Evolutionary conservation across 2,888 invertebrate genomes (phyloP).

Genomic region (Ormia ochracea): DNA sequence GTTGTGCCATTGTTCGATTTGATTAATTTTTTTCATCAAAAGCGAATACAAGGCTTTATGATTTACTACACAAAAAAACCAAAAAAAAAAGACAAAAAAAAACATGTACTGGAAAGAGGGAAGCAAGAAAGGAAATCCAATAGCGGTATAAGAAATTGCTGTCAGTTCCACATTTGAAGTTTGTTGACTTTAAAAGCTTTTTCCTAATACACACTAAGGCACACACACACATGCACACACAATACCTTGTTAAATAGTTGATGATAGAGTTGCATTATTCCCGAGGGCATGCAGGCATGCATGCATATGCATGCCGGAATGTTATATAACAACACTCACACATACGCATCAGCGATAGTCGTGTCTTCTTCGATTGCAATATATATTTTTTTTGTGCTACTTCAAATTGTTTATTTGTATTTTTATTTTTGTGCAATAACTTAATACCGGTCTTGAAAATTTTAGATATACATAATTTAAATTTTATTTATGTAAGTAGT

Average conservation of each 20-base stretch:
- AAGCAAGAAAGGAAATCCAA: not conserved
- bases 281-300: not conserved
- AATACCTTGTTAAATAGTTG: conserved; percentile 1
- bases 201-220: no score
- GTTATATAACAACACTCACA: not conserved
- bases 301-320: not conserved
- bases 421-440: conserved; percentile 61
- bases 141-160: not conserved
- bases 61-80: not conserved
- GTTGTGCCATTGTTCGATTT: conserved; percentile 68
- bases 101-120: no score
- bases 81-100: no score
- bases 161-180: not conserved
- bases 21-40: conserved; percentile 23
- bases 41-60: no score
- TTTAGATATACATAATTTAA: conserved; percentile 28
- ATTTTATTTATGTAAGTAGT: conserved; percentile 15
- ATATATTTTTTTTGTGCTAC: no score
- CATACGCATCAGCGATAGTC: conserved; percentile 9
- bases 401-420: conserved; percentile 67
- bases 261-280: conserved; percentile 36
- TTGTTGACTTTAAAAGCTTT: no score
- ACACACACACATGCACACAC: not conserved
- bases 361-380: conserved; percentile 49
- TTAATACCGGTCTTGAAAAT: conserved; percentile 58